Evolutionary conservation across 2,888 invertebrate species (phyloP), one percentile per base, ranked within the genome.

Genomic region (Drosophila colorata): DNA sequence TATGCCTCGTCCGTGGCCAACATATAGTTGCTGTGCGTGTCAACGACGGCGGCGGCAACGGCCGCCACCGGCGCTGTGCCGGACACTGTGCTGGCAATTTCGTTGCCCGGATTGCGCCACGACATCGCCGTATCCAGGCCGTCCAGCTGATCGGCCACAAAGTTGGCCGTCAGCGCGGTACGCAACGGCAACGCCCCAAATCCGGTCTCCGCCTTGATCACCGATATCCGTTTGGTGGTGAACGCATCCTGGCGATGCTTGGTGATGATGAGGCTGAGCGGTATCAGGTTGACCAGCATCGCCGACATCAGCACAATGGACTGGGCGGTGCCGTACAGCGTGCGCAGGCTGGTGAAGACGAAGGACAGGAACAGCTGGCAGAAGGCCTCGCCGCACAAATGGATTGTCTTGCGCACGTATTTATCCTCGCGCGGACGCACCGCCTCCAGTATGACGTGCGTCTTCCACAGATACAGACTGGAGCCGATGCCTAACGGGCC

Each of bases 341-440:
- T 92, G 16, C 92, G 90, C 31, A 92, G 78, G 64, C 92, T 92
- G 71, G 92, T 92, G 52, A 92, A 91, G 6, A 92, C 92, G 53
- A 92, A 92, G 4, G 92, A 92, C 0, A 92, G 81, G 57, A 92
- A 92, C 9, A 92, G 80, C 69, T 92, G 92, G 59, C 92, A 92
- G 67, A 92, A 92, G 14, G 92, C 92, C 69, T 92, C 92, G 14
- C 92, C 92, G 48, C 91, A 92, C 16, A 92, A 69, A 40, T 90
- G 91, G 25, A 92, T 91, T 0, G 92, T 92, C 57, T 91, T 91
- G 25, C 91, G 87, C 2, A 92, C 92, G 43, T 90, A 92, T 67
- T 92, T 92, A 52, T 92, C 92, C 63, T 92, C 92, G 0, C 91
- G 90, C 8, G 92, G 92, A 37, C 92, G 91, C n/a, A 92, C 92